phyloP scores from a whole-genome alignment of 2,113 vertebrate genomes.

The Salvelinus sp. region DNA sequence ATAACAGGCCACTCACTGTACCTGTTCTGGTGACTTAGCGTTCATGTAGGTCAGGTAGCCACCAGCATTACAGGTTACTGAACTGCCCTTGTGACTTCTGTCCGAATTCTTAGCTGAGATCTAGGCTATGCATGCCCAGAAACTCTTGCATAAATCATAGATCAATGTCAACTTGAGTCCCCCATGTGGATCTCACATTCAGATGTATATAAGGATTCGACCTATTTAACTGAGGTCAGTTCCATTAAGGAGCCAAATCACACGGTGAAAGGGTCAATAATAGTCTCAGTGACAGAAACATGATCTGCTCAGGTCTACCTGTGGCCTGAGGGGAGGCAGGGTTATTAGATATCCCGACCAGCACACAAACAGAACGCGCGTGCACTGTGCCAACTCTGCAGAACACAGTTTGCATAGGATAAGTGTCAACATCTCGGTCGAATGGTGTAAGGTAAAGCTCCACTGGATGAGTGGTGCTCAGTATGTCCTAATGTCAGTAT shows the following conservation, averaged over 20 bases:
- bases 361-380: background rate
- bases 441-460: too few species aligned
- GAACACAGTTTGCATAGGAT: background rate
- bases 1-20: background rate
- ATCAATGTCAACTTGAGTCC: too few species aligned
- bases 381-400: background rate
- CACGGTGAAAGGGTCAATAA: background rate
- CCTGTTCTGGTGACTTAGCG: background rate
- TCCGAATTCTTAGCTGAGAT: too few species aligned
- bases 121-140: too few species aligned
- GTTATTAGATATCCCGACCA: background rate
- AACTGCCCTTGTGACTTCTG: too few species aligned
- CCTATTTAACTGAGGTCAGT: background rate
- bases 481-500: too few species aligned
- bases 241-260: background rate
- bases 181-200: too few species aligned
- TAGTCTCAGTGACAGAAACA: conserved; percentile 21
- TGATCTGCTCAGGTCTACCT: conserved; percentile 17
- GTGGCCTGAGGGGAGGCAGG: conserved; percentile 7
- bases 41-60: background rate
- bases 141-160: too few species aligned
- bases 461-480: too few species aligned
- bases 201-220: too few species aligned
- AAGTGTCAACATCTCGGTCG: too few species aligned
- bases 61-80: too few species aligned